Evolutionary conservation across 2,797 vertebrate genomes (phyloP), one percentile per base, ranked within the genome.

Genomic region (Gadopsis bispinosus): DNA sequence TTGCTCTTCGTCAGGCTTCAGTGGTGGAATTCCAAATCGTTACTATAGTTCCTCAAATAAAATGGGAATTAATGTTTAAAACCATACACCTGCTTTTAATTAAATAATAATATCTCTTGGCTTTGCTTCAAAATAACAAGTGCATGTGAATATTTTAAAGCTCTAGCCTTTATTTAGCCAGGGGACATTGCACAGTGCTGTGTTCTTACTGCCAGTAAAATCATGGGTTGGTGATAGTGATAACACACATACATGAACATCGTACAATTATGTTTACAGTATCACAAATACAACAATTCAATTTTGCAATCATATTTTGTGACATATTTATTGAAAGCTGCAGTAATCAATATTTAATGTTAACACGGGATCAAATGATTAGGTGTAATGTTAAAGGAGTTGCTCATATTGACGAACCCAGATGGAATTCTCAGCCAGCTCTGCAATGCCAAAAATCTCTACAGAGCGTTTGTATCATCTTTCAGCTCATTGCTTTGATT

Each of bases 31-130:
- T 56, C 35, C 17, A 1, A 31, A 61, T 80, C 65, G 39, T 68
- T 64, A 58, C 84, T 84, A 80, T 43, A 83, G 62, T 41, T 63
- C 62, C 65, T n/a, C 43, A 79, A 47, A 86, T 79, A 69, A 73
- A 84, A 69, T 26, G 7, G 64, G 75, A 77, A 80, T 84, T 69
- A 83, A 66, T 41, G 60, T 72, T 80, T 20, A 55, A 87, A 85
- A 29, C 80, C 9, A 0, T 33, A 75, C 76, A 84, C 71, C 75
- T 75, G 81, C 43, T 71, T 74, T 73, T 70, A 76, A 82, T 87
- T 65, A 78, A 83, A 61, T 12, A 35, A n/a, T 48, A 41, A 45
- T 75, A 60, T 75, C n/a, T 39, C 19, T 71, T 79, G 61, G 89
- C 53, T 66, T 68, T 31, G 31, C 22, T 69, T 82, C 68, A 79